phyloP scores from a whole-genome alignment of 1,140 invertebrate genomes.

The Drosophila navojoa region DNA sequence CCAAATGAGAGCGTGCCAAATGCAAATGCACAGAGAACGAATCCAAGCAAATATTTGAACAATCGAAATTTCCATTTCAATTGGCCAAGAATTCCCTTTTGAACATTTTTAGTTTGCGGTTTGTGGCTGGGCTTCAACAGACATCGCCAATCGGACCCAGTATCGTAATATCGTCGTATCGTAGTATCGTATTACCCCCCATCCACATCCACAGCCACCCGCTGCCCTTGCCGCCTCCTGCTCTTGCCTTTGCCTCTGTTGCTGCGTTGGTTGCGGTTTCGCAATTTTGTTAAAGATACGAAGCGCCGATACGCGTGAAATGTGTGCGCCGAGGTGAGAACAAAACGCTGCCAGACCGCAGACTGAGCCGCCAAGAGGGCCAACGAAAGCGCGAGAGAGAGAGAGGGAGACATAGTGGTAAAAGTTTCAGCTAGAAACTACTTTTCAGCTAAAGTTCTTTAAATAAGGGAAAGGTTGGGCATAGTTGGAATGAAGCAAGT shows the following conservation, averaged over 20 bases:
- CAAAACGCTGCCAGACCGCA: constrained; percentile 63
- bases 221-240: not conserved
- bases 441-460: constrained; percentile 1
- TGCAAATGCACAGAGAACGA: constrained; percentile 24
- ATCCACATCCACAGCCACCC: not conserved
- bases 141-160: constrained; percentile 22
- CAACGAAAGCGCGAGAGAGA: not conserved
- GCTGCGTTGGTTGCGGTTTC: constrained; percentile 65
- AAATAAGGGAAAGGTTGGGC: not conserved
- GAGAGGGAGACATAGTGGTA: not conserved
- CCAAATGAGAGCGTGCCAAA: constrained; percentile 54
- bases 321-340: constrained; percentile 67
- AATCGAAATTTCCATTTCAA: constrained; percentile 53
- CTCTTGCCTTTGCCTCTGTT: constrained; percentile 19
- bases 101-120: constrained; percentile 47
- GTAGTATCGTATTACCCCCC: constrained; percentile 38
- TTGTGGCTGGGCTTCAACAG: constrained; percentile 56
- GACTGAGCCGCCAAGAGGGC: constrained; percentile 8
- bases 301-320: constrained; percentile 62
- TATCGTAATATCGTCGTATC: constrained; percentile 11
- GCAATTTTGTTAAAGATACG: constrained; percentile 80
- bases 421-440: constrained; percentile 14
- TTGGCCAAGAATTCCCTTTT: constrained; percentile 25
- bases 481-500: not conserved
- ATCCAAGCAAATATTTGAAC: constrained; percentile 64